A percentile compares a stretch with the other conserved stretches of the same genome.
phyloP scores from a whole-genome alignment of 2,888 invertebrate genomes.

The Aleiodes testaceus region DNA sequence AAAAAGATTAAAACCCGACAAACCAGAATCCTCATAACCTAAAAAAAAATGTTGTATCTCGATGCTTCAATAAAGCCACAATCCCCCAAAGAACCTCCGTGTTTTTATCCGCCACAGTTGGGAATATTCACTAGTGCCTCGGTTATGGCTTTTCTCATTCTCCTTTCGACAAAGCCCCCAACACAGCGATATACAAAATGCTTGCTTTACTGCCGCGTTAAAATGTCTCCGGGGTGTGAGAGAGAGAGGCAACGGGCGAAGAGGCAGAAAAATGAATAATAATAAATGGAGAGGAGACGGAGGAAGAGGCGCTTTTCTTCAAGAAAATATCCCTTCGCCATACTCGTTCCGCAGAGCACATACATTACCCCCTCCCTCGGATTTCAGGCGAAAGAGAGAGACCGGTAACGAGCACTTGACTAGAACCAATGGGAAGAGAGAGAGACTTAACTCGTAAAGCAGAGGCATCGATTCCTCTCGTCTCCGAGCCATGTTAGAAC shows the following conservation, averaged over 20 bases:
- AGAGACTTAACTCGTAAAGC: conserved; percentile 9
- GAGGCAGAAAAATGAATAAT: not conserved
- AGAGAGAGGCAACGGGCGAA: not conserved
- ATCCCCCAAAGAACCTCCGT: not conserved
- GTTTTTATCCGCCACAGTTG: conserved; percentile 12
- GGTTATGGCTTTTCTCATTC: conserved; percentile 12
- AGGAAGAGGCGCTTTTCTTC: not conserved
- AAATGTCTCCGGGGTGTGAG: conserved; percentile 26
- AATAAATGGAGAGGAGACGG: not conserved
- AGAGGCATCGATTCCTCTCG: conserved; percentile 16
- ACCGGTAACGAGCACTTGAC: conserved; percentile 33
- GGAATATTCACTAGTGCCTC: not conserved
- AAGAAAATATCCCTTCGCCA: conserved; percentile 29
- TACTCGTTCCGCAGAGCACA: conserved; percentile 31
- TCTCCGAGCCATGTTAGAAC: conserved; percentile 18
- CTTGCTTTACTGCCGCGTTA: conserved; percentile 32
- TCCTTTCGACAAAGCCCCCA: conserved; percentile 1
- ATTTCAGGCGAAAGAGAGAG: conserved; percentile 4
- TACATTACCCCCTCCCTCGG: conserved; percentile 11
- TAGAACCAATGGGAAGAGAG: not conserved
- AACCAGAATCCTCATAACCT: not conserved
- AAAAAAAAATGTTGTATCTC: not conserved
- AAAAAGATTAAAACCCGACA: conserved; percentile 7
- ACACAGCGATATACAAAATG: conserved; percentile 19
- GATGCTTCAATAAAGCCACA: conserved; percentile 10